A percentile compares a stretch with the other conserved stretches of the same genome.
Conservation (phyloP, 1,140 invertebrate species). For the Drosophila azteca region DNA sequence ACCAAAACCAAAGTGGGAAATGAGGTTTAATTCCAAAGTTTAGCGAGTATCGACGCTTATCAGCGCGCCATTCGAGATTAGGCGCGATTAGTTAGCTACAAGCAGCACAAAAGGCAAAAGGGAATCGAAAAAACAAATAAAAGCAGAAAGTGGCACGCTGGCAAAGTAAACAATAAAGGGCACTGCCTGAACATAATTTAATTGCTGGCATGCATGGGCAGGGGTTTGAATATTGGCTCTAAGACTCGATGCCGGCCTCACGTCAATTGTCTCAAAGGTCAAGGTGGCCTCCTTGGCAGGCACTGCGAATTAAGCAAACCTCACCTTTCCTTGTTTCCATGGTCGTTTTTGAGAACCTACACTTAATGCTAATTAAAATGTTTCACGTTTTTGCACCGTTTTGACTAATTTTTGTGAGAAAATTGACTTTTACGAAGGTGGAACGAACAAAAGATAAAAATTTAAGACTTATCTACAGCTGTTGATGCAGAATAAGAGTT, state of each 20-base stretch:
- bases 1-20: conserved; percentile 43
- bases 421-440: background rate
- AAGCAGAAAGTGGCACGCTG: conserved; percentile 26
- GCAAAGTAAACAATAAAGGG: conserved; percentile 30
- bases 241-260: conserved; percentile 28
- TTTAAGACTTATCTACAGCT: conserved; percentile 48
- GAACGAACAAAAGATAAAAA: conserved; percentile 20
- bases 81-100: conserved; percentile 51
- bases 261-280: conserved; percentile 49
- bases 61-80: conserved; percentile 49
- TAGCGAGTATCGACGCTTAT: conserved; percentile 52
- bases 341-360: background rate
- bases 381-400: background rate
- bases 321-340: conserved; percentile 35
- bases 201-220: background rate
- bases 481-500: conserved; percentile 2
- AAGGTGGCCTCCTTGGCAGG: conserved; percentile 51
- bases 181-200: conserved; percentile 4
- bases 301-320: conserved; percentile 22
- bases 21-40: conserved; percentile 68
- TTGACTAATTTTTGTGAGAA: conserved; percentile 19
- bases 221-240: background rate
- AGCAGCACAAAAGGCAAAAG: conserved; percentile 8
- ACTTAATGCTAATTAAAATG: conserved; percentile 1
- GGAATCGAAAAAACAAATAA: conserved; percentile 19